Evolutionary conservation across 37 sponge, comb jelly and placozoan genomes (phyloP), one percentile per base, ranked within the genome.

Genomic region (Haliclona indistincta): DNA sequence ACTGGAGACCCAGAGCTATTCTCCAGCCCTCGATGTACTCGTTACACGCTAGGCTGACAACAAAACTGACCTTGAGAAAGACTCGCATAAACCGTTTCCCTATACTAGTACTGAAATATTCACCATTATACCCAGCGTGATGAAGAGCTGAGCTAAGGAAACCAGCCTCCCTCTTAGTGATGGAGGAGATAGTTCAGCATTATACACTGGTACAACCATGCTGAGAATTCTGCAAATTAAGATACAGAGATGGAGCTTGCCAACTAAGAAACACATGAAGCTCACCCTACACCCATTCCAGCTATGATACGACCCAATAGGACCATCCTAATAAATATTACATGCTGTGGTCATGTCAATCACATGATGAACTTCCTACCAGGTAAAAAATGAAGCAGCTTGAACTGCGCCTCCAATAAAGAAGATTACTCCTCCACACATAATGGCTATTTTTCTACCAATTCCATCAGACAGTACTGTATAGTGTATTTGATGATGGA

Each of bases 71-170:
- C 89, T 88, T 32, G 25, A 73, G 51, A 10, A 47, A 47, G 10
- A 47, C 10, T 47, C 51, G 13, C 51, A 17, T 10, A 47, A 17
- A 17, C 13, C 15, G 15, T 15, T 17, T 47, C 51, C 10, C 51
- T 47, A 47, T 47, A 15, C 51, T 17, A 17, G 15, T 47, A 47
- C 51, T 17, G n/a, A n/a, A n/a, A n/a, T 20, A 29, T 61, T 77
- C 10, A 89, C 86, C 90, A 89, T 89, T 53, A 89, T 85, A 0
- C 90, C 90, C 17, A 77, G 81, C 3, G 81, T 89, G 64, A 89
- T 89, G 55, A 79, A 76, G 71, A 89, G 77, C 58, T 89, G 90
- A 37, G 85, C 54, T 10, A 89, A 66, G 29, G 90, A 84, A n/a
- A 89, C 90, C 6, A 89, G 72, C 8, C 81, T 38, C 3, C 90